phyloP scores from a whole-genome alignment of 2,113 vertebrate species.

The Caretta caretta region DNA sequence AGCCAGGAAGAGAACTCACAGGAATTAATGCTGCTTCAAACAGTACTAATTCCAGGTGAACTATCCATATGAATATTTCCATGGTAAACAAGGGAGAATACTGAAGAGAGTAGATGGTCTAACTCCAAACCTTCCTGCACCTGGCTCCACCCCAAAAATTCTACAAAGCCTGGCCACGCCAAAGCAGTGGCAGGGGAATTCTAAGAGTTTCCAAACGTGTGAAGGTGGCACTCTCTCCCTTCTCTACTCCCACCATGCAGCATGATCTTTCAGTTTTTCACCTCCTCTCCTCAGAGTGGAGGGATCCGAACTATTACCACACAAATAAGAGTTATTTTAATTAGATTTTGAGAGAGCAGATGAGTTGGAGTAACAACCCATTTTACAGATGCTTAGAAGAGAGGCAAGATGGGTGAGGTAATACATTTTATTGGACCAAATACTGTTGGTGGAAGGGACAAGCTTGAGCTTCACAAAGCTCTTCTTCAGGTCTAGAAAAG shows the following conservation, averaged over 20 bases:
- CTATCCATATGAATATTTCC: not conserved
- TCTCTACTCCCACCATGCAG: not conserved
- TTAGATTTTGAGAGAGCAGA: not conserved
- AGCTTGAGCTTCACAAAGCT: not conserved
- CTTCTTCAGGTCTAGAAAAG: too few relatives aligned
- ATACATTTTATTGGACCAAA: too few relatives aligned
- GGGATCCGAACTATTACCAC: not conserved
- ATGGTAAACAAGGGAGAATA: not conserved
- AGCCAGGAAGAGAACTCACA: not conserved
- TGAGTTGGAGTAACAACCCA: not conserved
- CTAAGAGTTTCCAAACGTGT: not conserved
- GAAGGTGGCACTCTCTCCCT: not conserved
- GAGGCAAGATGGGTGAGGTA: too few relatives aligned
- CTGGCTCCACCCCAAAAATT: not conserved
- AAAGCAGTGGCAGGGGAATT: not conserved
- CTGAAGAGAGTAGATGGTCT: not conserved
- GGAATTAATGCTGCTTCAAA: not conserved
- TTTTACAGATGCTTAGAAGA: constrained; percentile 20
- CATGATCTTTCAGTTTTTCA: not conserved
- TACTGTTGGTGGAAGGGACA: too few relatives aligned
- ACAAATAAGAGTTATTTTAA: not conserved
- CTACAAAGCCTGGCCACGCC: not conserved
- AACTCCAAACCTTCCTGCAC: not conserved
- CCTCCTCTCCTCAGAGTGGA: not conserved
- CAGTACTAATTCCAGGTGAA: not conserved